phyloP scores from a whole-genome alignment of 2,888 invertebrate genomes.

The Drosophila meridiana region DNA sequence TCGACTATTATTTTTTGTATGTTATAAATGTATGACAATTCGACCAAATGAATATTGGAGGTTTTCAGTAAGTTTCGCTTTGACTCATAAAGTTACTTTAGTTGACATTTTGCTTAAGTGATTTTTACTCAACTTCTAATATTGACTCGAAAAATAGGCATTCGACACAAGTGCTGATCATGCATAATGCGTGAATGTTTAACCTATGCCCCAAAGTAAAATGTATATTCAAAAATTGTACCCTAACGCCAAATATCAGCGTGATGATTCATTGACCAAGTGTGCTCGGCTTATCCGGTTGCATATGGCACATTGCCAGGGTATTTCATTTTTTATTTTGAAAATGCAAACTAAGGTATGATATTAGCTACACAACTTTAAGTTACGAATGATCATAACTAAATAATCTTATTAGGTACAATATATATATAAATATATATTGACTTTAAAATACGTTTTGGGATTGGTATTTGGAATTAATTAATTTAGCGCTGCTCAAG shows the following conservation, averaged over 20 bases:
- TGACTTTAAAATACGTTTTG: background rate
- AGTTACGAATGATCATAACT: background rate
- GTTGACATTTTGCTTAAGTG: slow-evolving; percentile 22
- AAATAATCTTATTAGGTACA: no score
- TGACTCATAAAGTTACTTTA: slow-evolving; percentile 39
- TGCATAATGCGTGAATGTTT: background rate
- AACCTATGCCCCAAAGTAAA: background rate
- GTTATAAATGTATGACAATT: no score
- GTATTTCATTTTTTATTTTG: background rate
- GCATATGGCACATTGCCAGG: background rate
- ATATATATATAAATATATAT: background rate
- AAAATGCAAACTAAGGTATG: background rate
- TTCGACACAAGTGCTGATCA: background rate
- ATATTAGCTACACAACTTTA: background rate
- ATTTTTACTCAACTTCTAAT: background rate
- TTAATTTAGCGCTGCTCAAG: background rate
- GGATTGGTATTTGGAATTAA: background rate
- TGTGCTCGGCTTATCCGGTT: background rate
- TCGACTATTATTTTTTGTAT: no score
- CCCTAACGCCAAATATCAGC: background rate
- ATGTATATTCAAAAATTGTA: background rate
- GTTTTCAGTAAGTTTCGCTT: background rate
- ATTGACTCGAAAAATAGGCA: background rate
- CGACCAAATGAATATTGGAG: no score
- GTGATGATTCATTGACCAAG: background rate